Conservation (phyloP, 2,888 invertebrate genomes). For the Diaphora mendica region DNA sequence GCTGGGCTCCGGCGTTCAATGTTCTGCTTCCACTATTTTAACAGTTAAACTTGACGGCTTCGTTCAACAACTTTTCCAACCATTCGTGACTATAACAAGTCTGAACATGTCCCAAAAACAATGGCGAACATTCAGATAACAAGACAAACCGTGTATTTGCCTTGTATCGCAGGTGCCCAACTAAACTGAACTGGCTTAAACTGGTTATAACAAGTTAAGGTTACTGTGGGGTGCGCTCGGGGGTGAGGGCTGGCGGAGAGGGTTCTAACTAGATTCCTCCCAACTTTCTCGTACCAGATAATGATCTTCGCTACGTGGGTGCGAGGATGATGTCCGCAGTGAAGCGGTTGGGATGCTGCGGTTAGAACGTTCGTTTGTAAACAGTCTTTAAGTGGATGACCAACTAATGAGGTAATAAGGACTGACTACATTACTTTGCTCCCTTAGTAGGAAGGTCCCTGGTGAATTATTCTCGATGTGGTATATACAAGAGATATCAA, state of each 20-base stretch:
- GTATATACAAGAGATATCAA: no score
- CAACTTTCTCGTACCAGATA: conserved; percentile 83
- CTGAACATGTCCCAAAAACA: conserved; percentile 28
- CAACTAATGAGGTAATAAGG: background rate
- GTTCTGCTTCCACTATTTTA: background rate
- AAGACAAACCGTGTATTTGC: conserved; percentile 73
- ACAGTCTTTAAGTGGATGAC: no score
- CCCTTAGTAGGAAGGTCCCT: background rate
- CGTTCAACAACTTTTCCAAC: background rate
- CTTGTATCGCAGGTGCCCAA: conserved; percentile 81
- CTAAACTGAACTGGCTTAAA: conserved; percentile 81
- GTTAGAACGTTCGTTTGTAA: conserved; percentile 33
- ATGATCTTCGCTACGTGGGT: conserved; percentile 85
- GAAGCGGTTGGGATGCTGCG: conserved; percentile 52
- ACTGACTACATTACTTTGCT: background rate
- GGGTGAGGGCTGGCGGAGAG: conserved; percentile 49
- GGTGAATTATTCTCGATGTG: background rate
- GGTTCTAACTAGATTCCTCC: conserved; percentile 82
- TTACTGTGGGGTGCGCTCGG: conserved; percentile 55
- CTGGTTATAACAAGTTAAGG: conserved; percentile 84
- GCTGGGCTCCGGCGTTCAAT: background rate
- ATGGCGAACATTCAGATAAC: conserved; percentile 50
- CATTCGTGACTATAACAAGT: conserved; percentile 19
- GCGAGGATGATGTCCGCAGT: conserved; percentile 50
- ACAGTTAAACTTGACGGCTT: background rate